phyloP scores from a whole-genome alignment of 2,888 invertebrate species.

The Diogma glabrata region DNA sequence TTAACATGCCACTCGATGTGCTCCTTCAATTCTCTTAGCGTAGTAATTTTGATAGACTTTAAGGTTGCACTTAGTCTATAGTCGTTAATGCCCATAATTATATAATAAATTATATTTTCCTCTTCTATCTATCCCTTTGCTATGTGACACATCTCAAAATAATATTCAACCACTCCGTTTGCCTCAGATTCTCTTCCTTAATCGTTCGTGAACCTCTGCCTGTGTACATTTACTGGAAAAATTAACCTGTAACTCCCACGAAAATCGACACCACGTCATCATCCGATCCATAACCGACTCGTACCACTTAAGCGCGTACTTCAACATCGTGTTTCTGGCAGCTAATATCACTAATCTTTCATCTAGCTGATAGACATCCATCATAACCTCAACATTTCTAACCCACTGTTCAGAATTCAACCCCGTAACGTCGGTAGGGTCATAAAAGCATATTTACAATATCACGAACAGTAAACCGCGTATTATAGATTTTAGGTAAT shows the following conservation, averaged over 20 bases:
- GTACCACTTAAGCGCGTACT: not conserved
- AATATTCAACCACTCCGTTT: not conserved
- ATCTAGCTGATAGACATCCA: not conserved
- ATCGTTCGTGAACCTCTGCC: not conserved
- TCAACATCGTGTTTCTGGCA: not conserved
- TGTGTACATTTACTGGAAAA: not conserved
- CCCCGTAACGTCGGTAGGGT: not conserved
- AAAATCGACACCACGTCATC: not conserved
- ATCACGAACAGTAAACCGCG: not conserved
- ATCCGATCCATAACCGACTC: not conserved
- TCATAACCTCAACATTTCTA: not conserved
- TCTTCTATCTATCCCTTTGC: not conserved
- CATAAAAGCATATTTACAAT: not conserved
- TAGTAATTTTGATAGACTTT: not conserved
- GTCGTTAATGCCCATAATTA: not conserved
- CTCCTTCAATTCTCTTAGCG: not conserved
- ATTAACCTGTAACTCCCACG: not conserved
- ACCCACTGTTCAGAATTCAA: not conserved
- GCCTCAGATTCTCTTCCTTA: not conserved
- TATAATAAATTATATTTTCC: not conserved
- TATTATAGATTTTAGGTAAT: no score
- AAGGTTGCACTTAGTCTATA: not conserved
- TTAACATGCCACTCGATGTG: not conserved
- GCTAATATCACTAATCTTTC: not conserved
- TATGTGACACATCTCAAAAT: not conserved